Evolutionary conservation across 2,888 invertebrate genomes (phyloP).

Genomic region (Apodemia hepburni): DNA sequence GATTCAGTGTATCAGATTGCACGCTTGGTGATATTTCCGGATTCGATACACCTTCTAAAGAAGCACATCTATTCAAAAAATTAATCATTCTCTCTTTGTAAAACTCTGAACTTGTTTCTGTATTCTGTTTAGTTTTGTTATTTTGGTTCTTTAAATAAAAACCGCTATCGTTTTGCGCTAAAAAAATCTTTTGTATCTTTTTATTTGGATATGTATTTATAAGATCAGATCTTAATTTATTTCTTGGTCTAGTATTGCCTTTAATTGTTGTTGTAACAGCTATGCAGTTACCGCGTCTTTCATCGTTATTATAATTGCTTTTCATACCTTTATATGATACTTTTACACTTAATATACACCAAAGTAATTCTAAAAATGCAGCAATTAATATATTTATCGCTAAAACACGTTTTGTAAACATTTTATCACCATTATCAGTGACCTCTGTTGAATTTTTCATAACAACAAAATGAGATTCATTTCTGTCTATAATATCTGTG

Average conservation of each 20-base stretch:
- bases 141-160: conserved; percentile 68
- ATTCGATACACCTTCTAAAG: conserved; percentile 56
- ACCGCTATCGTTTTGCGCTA: conserved; percentile 62
- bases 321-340: conserved; percentile 82
- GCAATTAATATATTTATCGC: conserved; percentile 81
- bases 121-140: conserved; percentile 65
- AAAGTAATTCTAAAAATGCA: conserved; percentile 77
- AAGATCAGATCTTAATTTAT: conserved; percentile 71
- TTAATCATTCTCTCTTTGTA: conserved; percentile 71
- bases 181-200: conserved; percentile 75
- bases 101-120: conserved; percentile 66
- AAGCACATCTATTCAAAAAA: conserved; percentile 63
- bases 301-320: conserved; percentile 77
- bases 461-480: conserved; percentile 62
- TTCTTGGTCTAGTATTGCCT: conserved; percentile 65
- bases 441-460: conserved; percentile 43
- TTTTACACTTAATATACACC: conserved; percentile 81
- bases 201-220: conserved; percentile 76
- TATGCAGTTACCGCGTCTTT: conserved; percentile 70
- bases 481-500: conserved; percentile 51
- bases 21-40: conserved; percentile 56
- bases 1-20: conserved; percentile 56
- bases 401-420: conserved; percentile 68
- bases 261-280: conserved; percentile 78
- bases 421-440: conserved; percentile 43